Percentiles rank a stretch among this genome's conserved stretches.
Conservation (phyloP, 2,888 invertebrate genomes). For the Coelinius sp. region DNA sequence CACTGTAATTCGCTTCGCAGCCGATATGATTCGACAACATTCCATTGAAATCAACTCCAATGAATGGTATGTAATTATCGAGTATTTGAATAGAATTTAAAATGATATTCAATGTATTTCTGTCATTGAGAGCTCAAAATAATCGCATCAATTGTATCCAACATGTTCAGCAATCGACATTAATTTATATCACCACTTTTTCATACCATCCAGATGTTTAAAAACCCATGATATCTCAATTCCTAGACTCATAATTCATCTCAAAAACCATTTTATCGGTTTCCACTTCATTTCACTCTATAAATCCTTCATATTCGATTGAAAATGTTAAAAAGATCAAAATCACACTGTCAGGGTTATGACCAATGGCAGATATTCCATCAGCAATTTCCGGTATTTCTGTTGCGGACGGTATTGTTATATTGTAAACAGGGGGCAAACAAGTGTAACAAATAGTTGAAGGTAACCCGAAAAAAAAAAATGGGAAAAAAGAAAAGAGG, state of each 20-base stretch:
- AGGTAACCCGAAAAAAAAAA: constrained; percentile 1
- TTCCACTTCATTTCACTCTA: constrained; percentile 22
- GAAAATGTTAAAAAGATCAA: neutral
- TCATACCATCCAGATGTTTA: neutral
- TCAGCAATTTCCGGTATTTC: constrained; percentile 17
- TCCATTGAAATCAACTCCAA: neutral
- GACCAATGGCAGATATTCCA: neutral
- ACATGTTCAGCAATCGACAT: neutral
- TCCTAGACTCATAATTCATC: neutral
- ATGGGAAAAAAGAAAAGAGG: neutral
- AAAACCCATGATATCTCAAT: neutral
- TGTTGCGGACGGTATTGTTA: neutral
- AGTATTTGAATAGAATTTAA: neutral
- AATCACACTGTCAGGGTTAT: neutral
- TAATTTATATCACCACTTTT: neutral
- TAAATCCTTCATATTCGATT: constrained; percentile 9
- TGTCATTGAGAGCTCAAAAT: neutral
- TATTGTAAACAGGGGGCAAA: neutral
- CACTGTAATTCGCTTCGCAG: neutral
- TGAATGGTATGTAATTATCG: neutral
- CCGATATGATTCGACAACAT: too few relatives aligned
- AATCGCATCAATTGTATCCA: neutral
- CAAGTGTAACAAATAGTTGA: constrained; percentile 3
- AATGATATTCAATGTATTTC: neutral
- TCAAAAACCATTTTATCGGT: constrained; percentile 1